Percentiles rank a stretch among this genome's conserved stretches.
Evolutionary conservation across 2,888 invertebrate genomes (phyloP).

Genomic region (Melinaea menophilus): DNA sequence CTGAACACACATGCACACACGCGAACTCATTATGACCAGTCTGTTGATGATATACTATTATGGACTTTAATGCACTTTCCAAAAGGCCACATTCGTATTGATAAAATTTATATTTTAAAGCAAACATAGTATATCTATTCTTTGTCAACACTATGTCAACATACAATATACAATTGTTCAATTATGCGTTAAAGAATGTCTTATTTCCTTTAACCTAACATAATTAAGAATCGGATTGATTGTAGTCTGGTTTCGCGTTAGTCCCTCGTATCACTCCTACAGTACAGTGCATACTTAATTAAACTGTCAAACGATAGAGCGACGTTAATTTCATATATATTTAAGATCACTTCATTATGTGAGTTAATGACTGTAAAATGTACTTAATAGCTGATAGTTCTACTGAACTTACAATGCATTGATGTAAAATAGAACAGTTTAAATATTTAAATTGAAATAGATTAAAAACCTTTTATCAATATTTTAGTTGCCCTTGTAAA

Average conservation of each 20-base stretch:
- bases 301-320: constrained; percentile 48
- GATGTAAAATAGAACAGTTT: too few species aligned
- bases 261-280: constrained; percentile 45
- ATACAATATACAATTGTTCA: background rate
- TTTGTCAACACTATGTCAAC: background rate
- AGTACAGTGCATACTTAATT: constrained; percentile 43
- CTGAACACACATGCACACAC: constrained; percentile 37
- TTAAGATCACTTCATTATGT: constrained; percentile 10
- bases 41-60: too few species aligned
- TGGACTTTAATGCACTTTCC: too few species aligned
- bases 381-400: too few species aligned
- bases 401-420: too few species aligned
- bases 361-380: too few species aligned
- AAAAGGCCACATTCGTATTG: too few species aligned
- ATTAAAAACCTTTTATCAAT: too few species aligned
- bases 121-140: background rate
- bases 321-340: constrained; percentile 36
- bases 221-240: constrained; percentile 41
- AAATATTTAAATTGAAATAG: too few species aligned
- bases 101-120: too few species aligned
- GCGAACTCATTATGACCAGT: too few species aligned
- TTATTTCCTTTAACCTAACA: constrained; percentile 7
- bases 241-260: constrained; percentile 45
- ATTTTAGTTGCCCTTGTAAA: too few species aligned
- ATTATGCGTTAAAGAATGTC: background rate